Conservation (phyloP, 2,888 invertebrate genomes). For the Acleris literana region DNA sequence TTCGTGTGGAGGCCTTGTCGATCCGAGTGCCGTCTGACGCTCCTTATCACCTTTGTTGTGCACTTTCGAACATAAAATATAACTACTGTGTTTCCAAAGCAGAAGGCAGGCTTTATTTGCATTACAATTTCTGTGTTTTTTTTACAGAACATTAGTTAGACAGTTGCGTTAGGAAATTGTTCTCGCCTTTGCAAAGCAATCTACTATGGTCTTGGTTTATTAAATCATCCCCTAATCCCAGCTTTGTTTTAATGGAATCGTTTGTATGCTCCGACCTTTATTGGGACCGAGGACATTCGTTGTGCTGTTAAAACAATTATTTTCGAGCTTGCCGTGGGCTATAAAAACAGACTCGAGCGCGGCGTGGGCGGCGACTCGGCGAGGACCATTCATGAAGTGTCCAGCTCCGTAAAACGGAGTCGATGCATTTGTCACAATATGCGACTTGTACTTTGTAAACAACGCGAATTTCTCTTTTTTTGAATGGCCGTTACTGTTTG, state of each 20-base stretch:
- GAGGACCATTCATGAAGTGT: constrained; percentile 51
- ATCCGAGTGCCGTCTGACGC: constrained; percentile 59
- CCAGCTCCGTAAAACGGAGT: constrained; percentile 39
- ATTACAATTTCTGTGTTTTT: constrained; percentile 13
- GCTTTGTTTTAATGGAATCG: constrained; percentile 35
- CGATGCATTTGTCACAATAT: constrained; percentile 34
- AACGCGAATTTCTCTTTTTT: constrained; percentile 26
- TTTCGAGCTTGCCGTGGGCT: constrained; percentile 52
- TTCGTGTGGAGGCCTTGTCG: constrained; percentile 71
- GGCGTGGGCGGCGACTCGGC: constrained; percentile 53
- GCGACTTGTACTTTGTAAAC: constrained; percentile 17
- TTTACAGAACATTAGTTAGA: constrained; percentile 1
- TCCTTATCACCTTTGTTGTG: constrained; percentile 66
- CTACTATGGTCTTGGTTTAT: background rate
- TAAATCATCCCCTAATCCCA: constrained; percentile 17
- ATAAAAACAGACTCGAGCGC: constrained; percentile 49
- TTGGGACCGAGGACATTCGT: constrained; percentile 54
- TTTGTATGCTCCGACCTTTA: constrained; percentile 57
- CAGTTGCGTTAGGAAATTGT: background rate
- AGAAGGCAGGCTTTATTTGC: constrained; percentile 20
- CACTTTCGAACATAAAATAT: constrained; percentile 37
- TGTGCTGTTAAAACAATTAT: constrained; percentile 75
- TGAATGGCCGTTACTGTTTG: constrained; percentile 3
- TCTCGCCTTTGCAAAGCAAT: background rate
- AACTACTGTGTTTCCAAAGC: constrained; percentile 4